Evolutionary conservation across 2,113 vertebrate species (phyloP), one percentile per base, ranked within the genome.

Genomic region (Triplophysa dalaica): DNA sequence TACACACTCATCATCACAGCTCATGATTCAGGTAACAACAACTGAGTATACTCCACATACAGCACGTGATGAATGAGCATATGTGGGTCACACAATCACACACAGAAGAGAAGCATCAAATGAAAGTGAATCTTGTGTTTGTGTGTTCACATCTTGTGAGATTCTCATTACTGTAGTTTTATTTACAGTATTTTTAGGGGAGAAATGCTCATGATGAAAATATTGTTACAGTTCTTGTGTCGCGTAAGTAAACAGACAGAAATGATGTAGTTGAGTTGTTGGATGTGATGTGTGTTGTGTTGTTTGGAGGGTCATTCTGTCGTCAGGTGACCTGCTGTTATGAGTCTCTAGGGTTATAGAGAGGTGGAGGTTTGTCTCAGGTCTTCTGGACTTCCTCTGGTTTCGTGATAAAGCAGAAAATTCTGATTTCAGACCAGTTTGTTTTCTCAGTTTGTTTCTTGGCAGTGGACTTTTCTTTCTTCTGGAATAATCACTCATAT

Each of bases 1-100:
- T 97, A 96, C 73, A 38, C 90, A 17, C 92, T 99, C 70, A 83
- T 94, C 58, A 80, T 99, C 89, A 97, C 95, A 0, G 96, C 97
- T 45, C 90, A 93, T 0, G 98, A 99, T 88, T 92, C 95, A 91
- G 98, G 98, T 97, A 88, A 38, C 76, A 43, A 61, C 26, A 1
- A 41, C 22, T n/a, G 54, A 6, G 3, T 29, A 4, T 4, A 29
- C 45, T 48, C 45, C 11, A 48, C 10, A 48, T 13, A 48, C 45
- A 48, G 45, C 45, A 29, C 29, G 29, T 29, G 29, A 4, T 29
- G 29, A 29, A 29, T 29, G 29, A 29, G 4, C 29, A 29, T 4
- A 29, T 3, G 29, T 29, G 29, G 29, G 29, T 29, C 29, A 4
- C 29, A 29, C 26, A 29, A 29, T 29, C 26, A 29, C 26, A 29